Conservation (phyloP, 2,797 vertebrate species). For the Sternarchorhynchus goeldii region DNA sequence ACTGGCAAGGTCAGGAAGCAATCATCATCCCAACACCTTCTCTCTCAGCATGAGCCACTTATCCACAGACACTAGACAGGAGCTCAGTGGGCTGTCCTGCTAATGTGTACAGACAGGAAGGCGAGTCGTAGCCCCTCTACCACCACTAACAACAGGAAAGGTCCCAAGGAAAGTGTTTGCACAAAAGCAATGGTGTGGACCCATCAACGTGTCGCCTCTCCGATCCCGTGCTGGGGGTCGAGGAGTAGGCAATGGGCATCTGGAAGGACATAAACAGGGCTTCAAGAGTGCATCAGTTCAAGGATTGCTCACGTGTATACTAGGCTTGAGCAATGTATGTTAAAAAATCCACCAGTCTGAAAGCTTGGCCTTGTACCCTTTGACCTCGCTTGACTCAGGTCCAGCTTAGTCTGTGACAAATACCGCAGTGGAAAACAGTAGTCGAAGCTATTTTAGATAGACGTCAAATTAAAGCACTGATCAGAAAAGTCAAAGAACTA, state of each 20-base stretch:
- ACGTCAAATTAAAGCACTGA: background rate
- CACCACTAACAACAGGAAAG: conserved; percentile 32
- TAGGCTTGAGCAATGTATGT: too few species aligned
- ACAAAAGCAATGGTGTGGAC: conserved; percentile 6
- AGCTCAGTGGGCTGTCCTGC: conserved; percentile 42
- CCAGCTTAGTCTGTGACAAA: too few species aligned
- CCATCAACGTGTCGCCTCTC: conserved; percentile 3
- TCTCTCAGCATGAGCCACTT: conserved; percentile 67
- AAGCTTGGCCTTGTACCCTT: too few species aligned
- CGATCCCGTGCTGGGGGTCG: conserved; percentile 2
- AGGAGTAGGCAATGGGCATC: background rate
- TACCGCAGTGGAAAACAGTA: background rate
- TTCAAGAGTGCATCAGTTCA: background rate
- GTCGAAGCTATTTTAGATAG: background rate
- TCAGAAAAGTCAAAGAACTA: conserved; percentile 7
- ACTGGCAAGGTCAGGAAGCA: conserved; percentile 74
- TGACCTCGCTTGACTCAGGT: too few species aligned
- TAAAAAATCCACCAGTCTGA: too few species aligned
- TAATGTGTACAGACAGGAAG: conserved; percentile 45
- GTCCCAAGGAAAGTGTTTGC: conserved; percentile 44
- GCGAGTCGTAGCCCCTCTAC: conserved; percentile 36
- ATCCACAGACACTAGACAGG: conserved; percentile 56
- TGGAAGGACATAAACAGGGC: conserved; percentile 5
- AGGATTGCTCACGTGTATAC: too few species aligned
- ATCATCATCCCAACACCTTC: conserved; percentile 76